These are phyloP conservation scores for Clamator glandarius DNA, from an alignment of 2,797 vertebrate species.

Conservation along the genomic window DNA sequence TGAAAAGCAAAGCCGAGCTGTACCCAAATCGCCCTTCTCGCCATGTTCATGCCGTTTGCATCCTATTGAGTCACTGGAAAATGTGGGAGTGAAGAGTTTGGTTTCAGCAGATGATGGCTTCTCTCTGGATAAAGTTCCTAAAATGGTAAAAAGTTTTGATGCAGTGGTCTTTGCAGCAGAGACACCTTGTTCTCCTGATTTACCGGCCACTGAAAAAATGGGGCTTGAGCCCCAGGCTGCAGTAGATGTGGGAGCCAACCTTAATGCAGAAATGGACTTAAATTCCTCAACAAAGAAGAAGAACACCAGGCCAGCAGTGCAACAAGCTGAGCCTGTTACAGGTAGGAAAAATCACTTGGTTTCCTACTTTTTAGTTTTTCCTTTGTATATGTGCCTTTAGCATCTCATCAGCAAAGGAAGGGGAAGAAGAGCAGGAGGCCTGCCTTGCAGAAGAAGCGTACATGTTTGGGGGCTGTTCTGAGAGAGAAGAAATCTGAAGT, in stretches of 20 bases:
- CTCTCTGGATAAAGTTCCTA: constrained; percentile 59
- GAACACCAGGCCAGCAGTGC: neutral
- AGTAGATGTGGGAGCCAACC: neutral
- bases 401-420: neutral
- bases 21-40: neutral
- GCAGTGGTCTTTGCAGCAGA: neutral
- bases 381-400: neutral
- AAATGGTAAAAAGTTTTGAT: constrained; percentile 39
- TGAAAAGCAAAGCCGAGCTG: neutral
- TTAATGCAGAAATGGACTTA: constrained; percentile 12
- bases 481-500: neutral
- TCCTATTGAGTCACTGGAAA: neutral
- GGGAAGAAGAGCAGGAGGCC: neutral
- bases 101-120: neutral
- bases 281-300: neutral
- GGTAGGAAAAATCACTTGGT: constrained; percentile 64
- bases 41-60: neutral
- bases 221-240: neutral
- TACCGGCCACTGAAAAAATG: neutral
- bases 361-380: neutral
- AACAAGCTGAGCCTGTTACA: constrained; percentile 14
- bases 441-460: neutral
- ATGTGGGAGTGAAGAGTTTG: neutral
- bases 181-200: neutral
- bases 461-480: neutral